Base-by-base conservation (phyloP, 2,113 vertebrate genomes). In the Engraulis encrasicolus region DNA sequence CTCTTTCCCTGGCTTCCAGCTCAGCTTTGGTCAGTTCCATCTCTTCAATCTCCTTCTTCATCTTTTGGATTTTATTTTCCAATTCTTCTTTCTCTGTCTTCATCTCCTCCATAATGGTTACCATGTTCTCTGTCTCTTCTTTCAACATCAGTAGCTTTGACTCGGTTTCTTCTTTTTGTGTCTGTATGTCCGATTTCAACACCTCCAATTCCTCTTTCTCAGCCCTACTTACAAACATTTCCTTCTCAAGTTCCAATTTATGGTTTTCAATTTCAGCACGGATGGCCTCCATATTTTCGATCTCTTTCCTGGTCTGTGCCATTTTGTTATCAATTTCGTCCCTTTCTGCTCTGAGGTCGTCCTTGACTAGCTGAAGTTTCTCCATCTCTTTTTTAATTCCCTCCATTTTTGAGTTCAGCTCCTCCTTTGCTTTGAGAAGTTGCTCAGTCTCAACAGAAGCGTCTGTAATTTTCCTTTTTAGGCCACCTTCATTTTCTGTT, bases 1-100 rank as follows among this genome's bases (percentile, higher is more conserved):
- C 89, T 81, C 58, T 86, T 49, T 58, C 80, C 18, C 87, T 85
- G 34, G 78, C 78, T 37, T 85, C 85, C 74, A 90, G 78, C 78
- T 89, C 89, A 85, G 82, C 84, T 86, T 84, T 87, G 31, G 85
- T 84, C 34, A 89, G 79, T 37, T 90, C 88, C 81, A 90, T 85
- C 80, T 88, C 86, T 81, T 15, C 81, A 40, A 84, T 87, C 20
- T 90, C 88, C 38, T 66, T 71, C 77, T 87, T 86, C 52, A 80
- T 71, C 48, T 78, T 81, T 17, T 83, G 79, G 78, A 82, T 87
- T 50, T 34, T 89, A 71, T 85, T 79, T 12, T 88, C 89, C 66
- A 87, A 23, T 58, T 88, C 87, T 34, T 85, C 50, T 17, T 81
- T 85, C 36, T 82, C 66, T 40, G 31, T 82, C 38, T 49, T 6